These are phyloP conservation scores for Ochropacha duplaris DNA, from an alignment of 2,888 invertebrate species.

Conservation along the genomic window DNA sequence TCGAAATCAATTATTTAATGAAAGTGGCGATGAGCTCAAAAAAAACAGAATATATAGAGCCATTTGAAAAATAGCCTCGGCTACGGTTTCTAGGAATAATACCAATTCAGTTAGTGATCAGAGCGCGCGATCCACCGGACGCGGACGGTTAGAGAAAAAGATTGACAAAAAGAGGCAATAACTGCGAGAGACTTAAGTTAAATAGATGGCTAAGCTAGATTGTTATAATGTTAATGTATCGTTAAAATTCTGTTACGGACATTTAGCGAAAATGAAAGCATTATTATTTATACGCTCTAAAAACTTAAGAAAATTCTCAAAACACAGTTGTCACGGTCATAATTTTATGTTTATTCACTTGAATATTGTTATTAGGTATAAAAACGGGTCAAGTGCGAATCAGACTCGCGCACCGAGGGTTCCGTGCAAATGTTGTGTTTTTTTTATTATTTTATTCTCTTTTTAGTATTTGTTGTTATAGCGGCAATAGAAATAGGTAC, in stretches of 20 bases:
- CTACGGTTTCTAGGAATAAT: not conserved
- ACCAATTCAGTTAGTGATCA: not conserved
- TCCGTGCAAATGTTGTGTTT: too few relatives aligned
- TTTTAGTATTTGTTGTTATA: too few relatives aligned
- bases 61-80: not conserved
- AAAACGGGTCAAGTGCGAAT: too few relatives aligned
- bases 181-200: not conserved
- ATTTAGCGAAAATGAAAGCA: not conserved
- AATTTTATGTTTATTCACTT: not conserved
- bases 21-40: not conserved
- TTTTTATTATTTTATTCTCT: too few relatives aligned
- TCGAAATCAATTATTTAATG: not conserved
- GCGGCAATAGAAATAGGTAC: too few relatives aligned
- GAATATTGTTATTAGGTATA: not conserved
- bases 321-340: not conserved
- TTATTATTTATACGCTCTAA: not conserved
- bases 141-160: not conserved
- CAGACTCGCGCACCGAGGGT: too few relatives aligned
- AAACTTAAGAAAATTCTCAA: not conserved
- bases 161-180: not conserved
- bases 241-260: not conserved
- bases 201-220: not conserved
- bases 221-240: not conserved
- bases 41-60: not conserved
- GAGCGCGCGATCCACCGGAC: not conserved